Base-by-base conservation (phyloP, 2,113 vertebrate species). In the Aegotheles bennettii region DNA sequence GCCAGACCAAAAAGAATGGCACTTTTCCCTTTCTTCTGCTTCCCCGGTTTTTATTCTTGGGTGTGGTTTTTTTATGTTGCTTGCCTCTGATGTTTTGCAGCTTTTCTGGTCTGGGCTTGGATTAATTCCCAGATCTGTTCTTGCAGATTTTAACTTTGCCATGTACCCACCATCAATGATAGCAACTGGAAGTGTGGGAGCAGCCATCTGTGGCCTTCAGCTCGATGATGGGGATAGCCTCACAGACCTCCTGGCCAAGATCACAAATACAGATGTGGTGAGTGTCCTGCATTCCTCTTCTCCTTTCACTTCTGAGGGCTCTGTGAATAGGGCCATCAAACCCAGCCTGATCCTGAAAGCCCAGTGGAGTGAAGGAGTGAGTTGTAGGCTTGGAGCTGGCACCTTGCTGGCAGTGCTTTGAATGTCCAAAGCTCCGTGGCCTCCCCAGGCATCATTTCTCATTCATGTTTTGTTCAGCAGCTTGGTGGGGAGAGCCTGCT, bases 161-260 rank as follows among this genome's bases (percentile, higher is more conserved):
- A 99, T 99, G 98, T 99, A 99, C 95, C 99, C 99, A 33, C 99
- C 99, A 0, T 99, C 99, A 64, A 99, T 99, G 99, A 99, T 99
- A 36, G 99, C 99, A 95, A 98, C 99, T 26, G 99, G 99, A 97
- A 99, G 99, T 51, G 98, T 99, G 97, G 99, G 98, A 64, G 99
- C 99, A 4, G 99, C 99, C 79, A 97, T 99, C 95, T 99, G 99
- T 33, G 99, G 99, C 95, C 98, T 99, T 73, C 98, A 99, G 98
- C 97, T 99, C 35, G 98, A 99, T 93, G 98, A 98, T 70, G 97
- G 93, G 4, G 98, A 99, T 97, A 98, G 98, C 94, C 98, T 99
- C 97, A 99, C 98, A 0, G 98, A 99, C 78, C 98, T 99, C 94
- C 97, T 99, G 98, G 99, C 99, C 97, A 99, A 98, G 98, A 99